phyloP scores from a whole-genome alignment of 2,113 vertebrate genomes.

The Mus pahari region DNA sequence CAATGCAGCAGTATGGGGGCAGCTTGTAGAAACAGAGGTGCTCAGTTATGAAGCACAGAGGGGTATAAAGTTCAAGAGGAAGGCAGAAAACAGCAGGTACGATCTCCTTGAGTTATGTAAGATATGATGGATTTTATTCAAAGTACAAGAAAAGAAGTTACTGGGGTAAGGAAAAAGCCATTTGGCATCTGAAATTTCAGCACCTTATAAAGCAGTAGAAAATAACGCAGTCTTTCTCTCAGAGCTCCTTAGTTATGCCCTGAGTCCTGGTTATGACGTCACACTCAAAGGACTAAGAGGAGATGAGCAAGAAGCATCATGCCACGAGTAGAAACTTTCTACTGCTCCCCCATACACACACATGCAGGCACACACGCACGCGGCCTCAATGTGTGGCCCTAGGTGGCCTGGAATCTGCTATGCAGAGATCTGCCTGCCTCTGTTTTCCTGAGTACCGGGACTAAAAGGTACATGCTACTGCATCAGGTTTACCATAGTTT shows the following conservation, averaged over 20 bases:
- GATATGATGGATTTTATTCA: constrained; percentile 48
- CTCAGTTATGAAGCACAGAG: neutral
- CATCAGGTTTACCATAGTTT: constrained; percentile 6
- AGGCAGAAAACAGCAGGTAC: constrained; percentile 28
- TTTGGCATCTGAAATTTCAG: constrained; percentile 30
- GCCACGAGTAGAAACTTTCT: constrained; percentile 23
- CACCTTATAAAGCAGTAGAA: constrained; percentile 44
- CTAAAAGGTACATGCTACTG: neutral
- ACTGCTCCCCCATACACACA: neutral
- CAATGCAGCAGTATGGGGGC: neutral
- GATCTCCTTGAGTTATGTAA: constrained; percentile 39
- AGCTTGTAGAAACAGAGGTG: constrained; percentile 51
- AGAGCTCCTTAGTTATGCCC: neutral
- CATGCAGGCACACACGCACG: neutral
- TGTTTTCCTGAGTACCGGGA: neutral
- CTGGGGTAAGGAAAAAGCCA: neutral
- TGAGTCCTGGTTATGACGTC: neutral
- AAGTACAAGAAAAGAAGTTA: constrained; percentile 54
- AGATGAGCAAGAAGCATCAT: neutral
- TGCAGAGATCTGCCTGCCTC: neutral
- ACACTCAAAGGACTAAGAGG: constrained; percentile 12
- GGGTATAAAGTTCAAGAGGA: constrained; percentile 53
- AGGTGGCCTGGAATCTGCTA: neutral
- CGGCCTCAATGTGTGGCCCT: neutral
- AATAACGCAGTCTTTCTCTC: constrained; percentile 2